Percentiles rank a stretch among this genome's conserved stretches.
phyloP scores from a whole-genome alignment of 92 coral and sea anemone species.

The Siderastrea radians region DNA sequence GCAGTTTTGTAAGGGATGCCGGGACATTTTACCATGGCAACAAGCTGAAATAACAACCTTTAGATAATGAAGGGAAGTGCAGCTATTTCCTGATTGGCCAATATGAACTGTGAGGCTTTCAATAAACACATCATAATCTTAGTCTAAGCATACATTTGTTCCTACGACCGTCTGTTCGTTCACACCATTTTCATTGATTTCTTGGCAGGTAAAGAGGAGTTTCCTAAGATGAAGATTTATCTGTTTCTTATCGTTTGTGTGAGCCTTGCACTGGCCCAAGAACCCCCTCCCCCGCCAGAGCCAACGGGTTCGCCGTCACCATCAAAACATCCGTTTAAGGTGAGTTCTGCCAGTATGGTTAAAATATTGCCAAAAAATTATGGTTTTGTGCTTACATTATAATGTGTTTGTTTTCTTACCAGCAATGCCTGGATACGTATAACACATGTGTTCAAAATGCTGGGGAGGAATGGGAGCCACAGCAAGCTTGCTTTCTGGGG shows the following conservation, averaged over 20 bases:
- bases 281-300: constrained; percentile 8
- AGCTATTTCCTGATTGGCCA: not conserved
- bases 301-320: constrained; percentile 15
- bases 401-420: not conserved
- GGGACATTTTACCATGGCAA: not conserved
- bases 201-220: not conserved
- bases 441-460: constrained; percentile 10
- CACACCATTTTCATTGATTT: not conserved
- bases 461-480: not conserved
- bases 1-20: too few relatives aligned
- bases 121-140: not conserved
- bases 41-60: not conserved
- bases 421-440: constrained; percentile 16
- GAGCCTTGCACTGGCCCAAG: constrained; percentile 29
- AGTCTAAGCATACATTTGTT: not conserved
- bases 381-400: not conserved
- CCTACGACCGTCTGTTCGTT: too few relatives aligned
- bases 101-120: not conserved
- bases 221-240: constrained; percentile 13
- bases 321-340: constrained; percentile 26
- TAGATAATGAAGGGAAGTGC: not conserved
- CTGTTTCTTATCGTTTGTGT: not conserved
- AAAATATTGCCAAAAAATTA: not conserved
- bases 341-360: not conserved
- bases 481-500: not conserved